Percentiles rank a stretch among this genome's conserved stretches.
These are phyloP conservation scores for Lobophora halterata DNA, from an alignment of 2,888 invertebrate genomes.

Conservation along the genomic window DNA sequence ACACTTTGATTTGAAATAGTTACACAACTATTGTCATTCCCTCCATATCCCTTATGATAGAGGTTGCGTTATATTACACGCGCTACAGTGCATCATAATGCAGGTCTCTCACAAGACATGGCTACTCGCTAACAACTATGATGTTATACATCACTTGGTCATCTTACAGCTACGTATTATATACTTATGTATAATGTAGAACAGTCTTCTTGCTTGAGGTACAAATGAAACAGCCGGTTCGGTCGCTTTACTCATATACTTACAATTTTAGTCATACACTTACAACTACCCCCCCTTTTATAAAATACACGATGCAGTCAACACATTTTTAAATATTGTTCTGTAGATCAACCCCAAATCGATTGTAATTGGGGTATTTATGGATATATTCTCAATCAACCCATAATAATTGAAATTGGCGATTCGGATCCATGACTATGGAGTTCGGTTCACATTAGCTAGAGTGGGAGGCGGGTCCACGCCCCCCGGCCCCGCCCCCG, in stretches of 20 bases:
- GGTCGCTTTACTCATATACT: conserved; percentile 29
- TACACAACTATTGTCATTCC: too few relatives aligned
- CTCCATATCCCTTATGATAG: too few relatives aligned
- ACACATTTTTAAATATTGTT: conserved; percentile 1
- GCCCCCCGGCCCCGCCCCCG: background rate
- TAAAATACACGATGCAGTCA: conserved; percentile 3
- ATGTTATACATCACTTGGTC: too few relatives aligned
- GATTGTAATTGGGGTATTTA: background rate
- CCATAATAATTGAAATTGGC: too few relatives aligned
- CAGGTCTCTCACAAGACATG: too few relatives aligned
- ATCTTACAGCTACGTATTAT: background rate
- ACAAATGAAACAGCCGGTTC: conserved; percentile 60
- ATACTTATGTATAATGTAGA: conserved; percentile 12
- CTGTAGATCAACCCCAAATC: background rate
- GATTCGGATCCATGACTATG: background rate
- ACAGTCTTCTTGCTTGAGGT: conserved; percentile 77
- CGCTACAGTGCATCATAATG: too few relatives aligned
- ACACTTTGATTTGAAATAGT: too few relatives aligned
- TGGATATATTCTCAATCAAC: background rate
- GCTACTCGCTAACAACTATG: too few relatives aligned
- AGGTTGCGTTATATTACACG: too few relatives aligned
- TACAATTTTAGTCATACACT: conserved; percentile 15
- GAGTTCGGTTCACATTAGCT: too few relatives aligned
- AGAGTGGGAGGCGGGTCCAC: background rate
- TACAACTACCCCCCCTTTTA: too few relatives aligned